A percentile compares a stretch with the other conserved stretches of the same genome.
Evolutionary conservation across 2,797 vertebrate species (phyloP).

Genomic region (Erethizon dorsatum): DNA sequence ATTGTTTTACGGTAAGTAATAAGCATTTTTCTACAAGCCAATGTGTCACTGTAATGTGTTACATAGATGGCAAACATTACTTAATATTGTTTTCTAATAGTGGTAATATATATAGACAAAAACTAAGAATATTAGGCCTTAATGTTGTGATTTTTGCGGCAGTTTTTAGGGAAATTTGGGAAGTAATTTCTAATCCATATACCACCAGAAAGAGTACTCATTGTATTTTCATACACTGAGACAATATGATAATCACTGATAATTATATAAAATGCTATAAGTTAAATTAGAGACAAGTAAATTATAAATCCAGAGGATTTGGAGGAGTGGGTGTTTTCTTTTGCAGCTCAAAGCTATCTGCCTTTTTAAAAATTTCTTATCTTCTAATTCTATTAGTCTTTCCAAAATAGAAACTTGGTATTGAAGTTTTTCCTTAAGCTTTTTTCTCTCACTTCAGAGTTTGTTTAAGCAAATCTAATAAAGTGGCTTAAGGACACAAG

Average conservation of each 20-base stretch:
- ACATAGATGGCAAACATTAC: background rate
- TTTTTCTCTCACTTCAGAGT: background rate
- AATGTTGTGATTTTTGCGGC: background rate
- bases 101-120: background rate
- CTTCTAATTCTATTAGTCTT: background rate
- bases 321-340: background rate
- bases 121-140: background rate
- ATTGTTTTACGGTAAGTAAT: conserved; percentile 34
- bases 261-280: background rate
- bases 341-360: background rate
- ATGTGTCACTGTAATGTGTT: background rate
- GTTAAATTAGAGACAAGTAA: background rate
- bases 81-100: conserved; percentile 5
- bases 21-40: background rate
- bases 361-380: background rate
- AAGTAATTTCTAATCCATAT: background rate
- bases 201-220: background rate
- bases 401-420: background rate
- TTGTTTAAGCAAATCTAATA: background rate
- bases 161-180: background rate
- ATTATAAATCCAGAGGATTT: background rate
- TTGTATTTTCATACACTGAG: background rate
- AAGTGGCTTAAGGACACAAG: background rate
- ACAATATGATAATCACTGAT: background rate
- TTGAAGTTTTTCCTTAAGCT: background rate